phyloP scores from a whole-genome alignment of 1,140 invertebrate genomes.

The Drosophila kepulauana region DNA sequence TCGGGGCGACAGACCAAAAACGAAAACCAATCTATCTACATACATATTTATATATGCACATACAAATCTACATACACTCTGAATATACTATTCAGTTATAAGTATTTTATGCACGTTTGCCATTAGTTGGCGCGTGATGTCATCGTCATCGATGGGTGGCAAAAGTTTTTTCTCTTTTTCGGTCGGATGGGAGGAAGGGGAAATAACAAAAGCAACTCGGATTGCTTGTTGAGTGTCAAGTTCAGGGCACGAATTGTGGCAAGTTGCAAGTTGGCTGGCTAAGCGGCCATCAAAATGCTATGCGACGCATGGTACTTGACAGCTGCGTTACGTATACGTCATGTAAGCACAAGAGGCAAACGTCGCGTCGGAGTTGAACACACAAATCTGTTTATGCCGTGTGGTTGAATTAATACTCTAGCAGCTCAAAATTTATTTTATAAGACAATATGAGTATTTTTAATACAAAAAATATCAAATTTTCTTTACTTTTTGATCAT shows the following conservation, averaged over 20 bases:
- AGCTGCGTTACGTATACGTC: slow-evolving; percentile 46
- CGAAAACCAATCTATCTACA: slow-evolving; percentile 33
- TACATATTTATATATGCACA: slow-evolving; percentile 6
- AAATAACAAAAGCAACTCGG: slow-evolving; percentile 12
- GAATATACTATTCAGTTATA: slow-evolving; percentile 3
- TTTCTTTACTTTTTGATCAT: no score
- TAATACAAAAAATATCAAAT: not conserved
- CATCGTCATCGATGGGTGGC: slow-evolving; percentile 48
- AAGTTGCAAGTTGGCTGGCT: slow-evolving; percentile 39
- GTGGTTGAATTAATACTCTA: slow-evolving; percentile 4
- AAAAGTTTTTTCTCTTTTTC: slow-evolving; percentile 34
- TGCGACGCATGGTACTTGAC: slow-evolving; percentile 32
- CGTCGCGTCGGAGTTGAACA: not conserved
- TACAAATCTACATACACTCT: not conserved
- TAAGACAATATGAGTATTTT: not conserved
- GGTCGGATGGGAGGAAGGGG: not conserved
- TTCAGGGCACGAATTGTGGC: slow-evolving; percentile 38
- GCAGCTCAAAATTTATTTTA: not conserved
- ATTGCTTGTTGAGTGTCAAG: slow-evolving; percentile 50
- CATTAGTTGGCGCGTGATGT: slow-evolving; percentile 55
- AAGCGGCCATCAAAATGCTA: slow-evolving; percentile 52
- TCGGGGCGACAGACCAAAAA: slow-evolving; percentile 48
- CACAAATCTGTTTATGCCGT: not conserved
- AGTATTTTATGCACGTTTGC: slow-evolving; percentile 61
- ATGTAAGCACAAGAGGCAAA: not conserved